Conservation (phyloP, 2,888 invertebrate species). For the Sepiola atlantica region DNA sequence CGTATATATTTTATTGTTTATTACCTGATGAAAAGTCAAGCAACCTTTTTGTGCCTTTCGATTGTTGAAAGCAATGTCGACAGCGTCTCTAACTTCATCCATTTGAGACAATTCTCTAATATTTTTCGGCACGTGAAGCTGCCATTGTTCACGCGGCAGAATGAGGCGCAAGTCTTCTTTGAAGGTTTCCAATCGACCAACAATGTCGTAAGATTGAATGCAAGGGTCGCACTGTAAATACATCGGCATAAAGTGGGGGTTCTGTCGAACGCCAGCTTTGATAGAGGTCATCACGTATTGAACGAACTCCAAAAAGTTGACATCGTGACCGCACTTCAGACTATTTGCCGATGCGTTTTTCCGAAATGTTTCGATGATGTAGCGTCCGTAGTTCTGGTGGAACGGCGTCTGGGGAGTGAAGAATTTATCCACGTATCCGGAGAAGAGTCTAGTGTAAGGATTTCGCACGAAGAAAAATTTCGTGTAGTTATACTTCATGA, state of each 20-base stretch:
- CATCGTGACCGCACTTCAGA: conserved; percentile 38
- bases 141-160: background rate
- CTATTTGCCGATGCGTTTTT: background rate
- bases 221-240: conserved; percentile 38
- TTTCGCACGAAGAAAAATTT: conserved; percentile 21
- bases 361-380: background rate
- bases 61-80: conserved; percentile 19
- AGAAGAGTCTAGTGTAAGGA: conserved; percentile 40
- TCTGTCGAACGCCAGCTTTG: background rate
- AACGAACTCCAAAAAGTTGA: conserved; percentile 34
- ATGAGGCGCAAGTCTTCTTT: background rate
- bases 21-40: background rate
- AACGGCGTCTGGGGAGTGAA: background rate
- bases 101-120: background rate
- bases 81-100: conserved; percentile 38
- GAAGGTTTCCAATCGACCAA: conserved; percentile 15
- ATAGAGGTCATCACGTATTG: conserved; percentile 8
- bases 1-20: no score
- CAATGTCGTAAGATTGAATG: background rate
- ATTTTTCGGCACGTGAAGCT: background rate
- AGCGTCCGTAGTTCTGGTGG: background rate
- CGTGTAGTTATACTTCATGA: background rate
- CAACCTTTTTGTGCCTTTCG: background rate
- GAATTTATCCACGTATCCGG: conserved; percentile 38
- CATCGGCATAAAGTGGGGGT: conserved; percentile 24